Percentiles rank a stretch among this genome's conserved stretches.
phyloP scores from a whole-genome alignment of 2,797 vertebrate species.

The Orientallactaga sibirica region DNA sequence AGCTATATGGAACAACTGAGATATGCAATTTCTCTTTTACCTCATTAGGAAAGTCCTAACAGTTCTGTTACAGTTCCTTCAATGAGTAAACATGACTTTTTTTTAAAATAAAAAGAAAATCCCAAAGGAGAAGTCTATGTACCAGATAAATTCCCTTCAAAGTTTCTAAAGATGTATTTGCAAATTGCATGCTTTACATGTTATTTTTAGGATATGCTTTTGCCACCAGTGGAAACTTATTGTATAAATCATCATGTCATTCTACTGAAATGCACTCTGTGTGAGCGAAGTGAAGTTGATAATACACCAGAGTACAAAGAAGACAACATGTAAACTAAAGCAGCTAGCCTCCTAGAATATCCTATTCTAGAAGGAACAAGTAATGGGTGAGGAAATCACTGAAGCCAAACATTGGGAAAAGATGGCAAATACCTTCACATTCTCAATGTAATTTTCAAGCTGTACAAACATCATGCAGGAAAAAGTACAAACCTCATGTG shows the following conservation, averaged over 20 bases:
- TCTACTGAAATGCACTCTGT: not conserved
- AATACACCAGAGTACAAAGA: not conserved
- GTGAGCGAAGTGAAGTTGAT: not conserved
- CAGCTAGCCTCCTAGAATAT: not conserved
- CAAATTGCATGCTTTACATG: not conserved
- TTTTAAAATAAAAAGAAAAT: too few relatives aligned
- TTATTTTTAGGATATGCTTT: slow-evolving; percentile 40
- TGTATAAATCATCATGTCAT: not conserved
- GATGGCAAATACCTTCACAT: slow-evolving; percentile 9
- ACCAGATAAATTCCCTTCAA: not conserved
- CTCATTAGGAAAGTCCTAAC: not conserved
- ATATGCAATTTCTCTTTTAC: slow-evolving; percentile 5
- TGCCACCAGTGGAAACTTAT: not conserved
- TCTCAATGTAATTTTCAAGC: not conserved
- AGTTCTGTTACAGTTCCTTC: not conserved
- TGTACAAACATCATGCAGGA: not conserved
- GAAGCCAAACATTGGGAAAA: slow-evolving; percentile 7
- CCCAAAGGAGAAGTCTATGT: not conserved
- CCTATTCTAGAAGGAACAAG: not conserved
- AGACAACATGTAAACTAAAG: not conserved
- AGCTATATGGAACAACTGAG: not conserved
- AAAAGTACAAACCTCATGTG: not conserved
- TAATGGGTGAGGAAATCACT: not conserved
- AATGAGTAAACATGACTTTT: not conserved
- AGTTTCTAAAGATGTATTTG: slow-evolving; percentile 37